phyloP scores from a whole-genome alignment of 1,140 invertebrate genomes.

The Calliopsis andreniformis region DNA sequence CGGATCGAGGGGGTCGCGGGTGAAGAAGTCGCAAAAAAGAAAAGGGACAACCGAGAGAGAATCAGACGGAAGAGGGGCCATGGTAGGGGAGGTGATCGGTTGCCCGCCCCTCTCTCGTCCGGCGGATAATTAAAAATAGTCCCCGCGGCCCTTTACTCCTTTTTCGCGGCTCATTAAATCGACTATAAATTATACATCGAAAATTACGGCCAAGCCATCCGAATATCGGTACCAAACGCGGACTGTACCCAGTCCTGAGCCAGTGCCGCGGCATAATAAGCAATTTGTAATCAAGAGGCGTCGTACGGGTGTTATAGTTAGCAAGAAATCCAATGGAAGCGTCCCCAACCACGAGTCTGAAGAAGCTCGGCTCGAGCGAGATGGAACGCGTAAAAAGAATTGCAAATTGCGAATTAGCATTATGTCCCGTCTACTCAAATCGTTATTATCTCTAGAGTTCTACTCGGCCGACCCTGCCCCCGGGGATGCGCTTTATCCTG shows the following conservation, averaged over 20 bases:
- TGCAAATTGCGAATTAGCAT: constrained; percentile 77
- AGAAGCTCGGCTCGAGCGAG: constrained; percentile 15
- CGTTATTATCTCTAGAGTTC: constrained; percentile 69
- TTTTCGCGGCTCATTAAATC: constrained; percentile 81
- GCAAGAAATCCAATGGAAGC: constrained; percentile 76
- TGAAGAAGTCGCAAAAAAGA: background rate
- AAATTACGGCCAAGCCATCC: constrained; percentile 78
- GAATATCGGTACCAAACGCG: constrained; percentile 72
- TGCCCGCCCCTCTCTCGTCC: constrained; percentile 58
- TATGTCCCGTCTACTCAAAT: constrained; percentile 73
- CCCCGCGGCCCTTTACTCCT: constrained; percentile 74
- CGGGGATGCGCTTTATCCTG: constrained; percentile 64
- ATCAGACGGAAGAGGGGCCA: constrained; percentile 2
- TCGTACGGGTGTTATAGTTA: constrained; percentile 71
- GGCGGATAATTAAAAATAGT: constrained; percentile 81
- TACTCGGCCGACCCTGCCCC: constrained; percentile 52
- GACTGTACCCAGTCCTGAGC: constrained; percentile 18
- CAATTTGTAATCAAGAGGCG: constrained; percentile 81
- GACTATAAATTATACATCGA: constrained; percentile 82
- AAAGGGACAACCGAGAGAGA: background rate
- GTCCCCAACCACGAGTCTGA: constrained; percentile 44
- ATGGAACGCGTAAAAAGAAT: constrained; percentile 71
- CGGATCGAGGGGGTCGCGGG: constrained; percentile 19
- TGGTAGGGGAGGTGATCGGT: constrained; percentile 32
- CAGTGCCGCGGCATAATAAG: constrained; percentile 75